Evolutionary conservation across 2,888 invertebrate genomes (phyloP).

Genomic region (Scaptomyza cyrtandrae): DNA sequence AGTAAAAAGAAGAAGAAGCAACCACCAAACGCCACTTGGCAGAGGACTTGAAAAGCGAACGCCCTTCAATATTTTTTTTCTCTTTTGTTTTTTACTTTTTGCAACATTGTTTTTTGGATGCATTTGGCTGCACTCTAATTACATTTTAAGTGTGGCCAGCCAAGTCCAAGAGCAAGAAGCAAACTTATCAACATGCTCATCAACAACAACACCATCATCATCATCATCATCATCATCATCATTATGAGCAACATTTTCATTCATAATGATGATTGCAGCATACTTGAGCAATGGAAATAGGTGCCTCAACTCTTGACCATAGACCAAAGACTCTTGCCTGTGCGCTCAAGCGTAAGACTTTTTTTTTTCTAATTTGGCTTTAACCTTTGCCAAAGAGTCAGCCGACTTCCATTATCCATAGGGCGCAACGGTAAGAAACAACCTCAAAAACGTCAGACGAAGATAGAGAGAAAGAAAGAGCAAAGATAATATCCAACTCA

Average conservation of each 20-base stretch:
- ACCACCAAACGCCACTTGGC: conserved; percentile 29
- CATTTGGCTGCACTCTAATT: conserved; percentile 76
- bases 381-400: conserved; percentile 63
- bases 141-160: conserved; percentile 69
- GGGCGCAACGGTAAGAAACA: conserved; percentile 16
- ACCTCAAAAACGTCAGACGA: conserved; percentile 4
- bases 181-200: conserved; percentile 59
- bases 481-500: conserved; percentile 5
- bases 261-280: conserved; percentile 40
- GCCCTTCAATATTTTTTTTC: conserved; percentile 59
- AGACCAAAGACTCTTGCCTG: conserved; percentile 53
- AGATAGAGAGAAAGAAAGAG: neutral
- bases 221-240: conserved; percentile 15
- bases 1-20: neutral
- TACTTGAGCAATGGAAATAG: conserved; percentile 46
- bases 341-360: conserved; percentile 69
- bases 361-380: conserved; percentile 73
- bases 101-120: conserved; percentile 59
- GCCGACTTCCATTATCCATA: conserved; percentile 47
- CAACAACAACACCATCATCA: conserved; percentile 14
- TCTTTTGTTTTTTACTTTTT: conserved; percentile 11
- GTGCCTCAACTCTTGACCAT: conserved; percentile 56
- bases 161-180: conserved; percentile 39
- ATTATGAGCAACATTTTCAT: conserved; percentile 19
- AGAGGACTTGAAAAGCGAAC: conserved; percentile 42